Evolutionary conservation across 1,140 invertebrate species (phyloP).

Genomic region (Nixonia krombeini): DNA sequence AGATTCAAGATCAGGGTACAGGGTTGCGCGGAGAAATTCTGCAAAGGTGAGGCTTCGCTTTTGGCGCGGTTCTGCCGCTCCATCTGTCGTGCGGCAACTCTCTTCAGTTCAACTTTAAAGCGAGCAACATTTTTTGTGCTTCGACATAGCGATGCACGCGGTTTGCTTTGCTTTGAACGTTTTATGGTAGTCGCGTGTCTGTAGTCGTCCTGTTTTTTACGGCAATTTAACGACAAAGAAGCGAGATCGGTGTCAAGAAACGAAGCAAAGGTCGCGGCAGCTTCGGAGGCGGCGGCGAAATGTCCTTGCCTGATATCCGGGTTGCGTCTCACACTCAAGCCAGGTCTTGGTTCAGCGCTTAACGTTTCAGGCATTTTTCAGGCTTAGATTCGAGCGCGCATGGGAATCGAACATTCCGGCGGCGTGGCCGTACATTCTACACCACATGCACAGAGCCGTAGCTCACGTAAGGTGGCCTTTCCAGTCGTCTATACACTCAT

Average conservation of each 20-base stretch:
- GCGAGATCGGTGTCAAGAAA: no score
- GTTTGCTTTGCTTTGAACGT: neutral
- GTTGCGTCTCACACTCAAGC: conserved; percentile 19
- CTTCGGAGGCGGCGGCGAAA: conserved; percentile 8
- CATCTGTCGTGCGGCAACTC: no score
- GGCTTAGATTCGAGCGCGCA: conserved; percentile 43
- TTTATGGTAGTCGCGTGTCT: no score
- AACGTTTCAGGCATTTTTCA: conserved; percentile 31
- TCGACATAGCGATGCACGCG: conserved; percentile 9
- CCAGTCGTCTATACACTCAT: conserved; percentile 51
- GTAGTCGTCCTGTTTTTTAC: no score
- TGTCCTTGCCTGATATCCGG: conserved; percentile 45
- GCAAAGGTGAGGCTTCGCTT: conserved; percentile 27
- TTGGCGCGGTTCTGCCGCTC: no score
- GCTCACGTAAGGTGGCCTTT: conserved; percentile 56
- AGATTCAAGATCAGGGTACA: conserved; percentile 63
- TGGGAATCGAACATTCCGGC: conserved; percentile 65
- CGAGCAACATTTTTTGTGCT: no score
- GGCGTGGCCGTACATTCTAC: conserved; percentile 40
- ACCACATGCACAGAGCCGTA: conserved; percentile 19
- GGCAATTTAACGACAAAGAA: no score
- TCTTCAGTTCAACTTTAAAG: conserved; percentile 22
- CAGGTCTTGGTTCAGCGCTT: neutral
- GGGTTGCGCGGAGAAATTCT: conserved; percentile 23
- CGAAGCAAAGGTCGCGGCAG: neutral